Evolutionary conservation across 2,113 vertebrate species (phyloP), one percentile per base, ranked within the genome.

Genomic region (Xiphophorus maculatus): DNA sequence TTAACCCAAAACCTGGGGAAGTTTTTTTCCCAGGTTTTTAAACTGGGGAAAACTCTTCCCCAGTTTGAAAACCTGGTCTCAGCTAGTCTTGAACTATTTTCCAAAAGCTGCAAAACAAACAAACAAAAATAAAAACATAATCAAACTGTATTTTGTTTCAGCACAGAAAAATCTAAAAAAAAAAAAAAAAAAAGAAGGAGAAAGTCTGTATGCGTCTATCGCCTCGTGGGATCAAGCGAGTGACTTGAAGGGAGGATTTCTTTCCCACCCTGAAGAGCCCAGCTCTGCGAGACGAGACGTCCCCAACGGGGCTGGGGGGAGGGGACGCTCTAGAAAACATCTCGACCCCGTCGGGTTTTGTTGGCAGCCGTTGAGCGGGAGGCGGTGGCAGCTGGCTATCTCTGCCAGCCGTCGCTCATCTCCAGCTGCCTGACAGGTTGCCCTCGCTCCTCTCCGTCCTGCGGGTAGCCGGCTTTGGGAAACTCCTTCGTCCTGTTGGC

Each of bases 371-470:
- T n/a, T 77, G 69, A 63, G 65, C 40, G 58, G 75, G 32, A 81
- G 68, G 74, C 67, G 87, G 63, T 66, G 74, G 65, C 13, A 65
- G 22, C 15, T 65, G 74, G 92, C 91, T 97, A 98, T 96, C 96
- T 96, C 61, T 95, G 95, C 97, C 97, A 98, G 66, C 90, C 65
- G 8, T 96, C 94, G 1, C 73, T 83, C 44, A 93, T 76, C 72
- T 96, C 95, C 71, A 89, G 76, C 30, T 94, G 89, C 75, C 95
- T 93, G 9, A 90, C 0, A 0, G 90, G 72, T 27, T 87, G 77
- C 0, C 91, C 79, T 67, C 58, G 84, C 44, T 94, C 94, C 70
- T 93, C 94, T 30, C 94, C 94, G 0, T 86, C 85, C 28, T 92
- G 81, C 1, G 88, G 85, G 82, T 93, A 97, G 37, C 92, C 32